Evolutionary conservation across 2,113 vertebrate species (phyloP), one percentile per base, ranked within the genome.

Genomic region (Lonchura striata): DNA sequence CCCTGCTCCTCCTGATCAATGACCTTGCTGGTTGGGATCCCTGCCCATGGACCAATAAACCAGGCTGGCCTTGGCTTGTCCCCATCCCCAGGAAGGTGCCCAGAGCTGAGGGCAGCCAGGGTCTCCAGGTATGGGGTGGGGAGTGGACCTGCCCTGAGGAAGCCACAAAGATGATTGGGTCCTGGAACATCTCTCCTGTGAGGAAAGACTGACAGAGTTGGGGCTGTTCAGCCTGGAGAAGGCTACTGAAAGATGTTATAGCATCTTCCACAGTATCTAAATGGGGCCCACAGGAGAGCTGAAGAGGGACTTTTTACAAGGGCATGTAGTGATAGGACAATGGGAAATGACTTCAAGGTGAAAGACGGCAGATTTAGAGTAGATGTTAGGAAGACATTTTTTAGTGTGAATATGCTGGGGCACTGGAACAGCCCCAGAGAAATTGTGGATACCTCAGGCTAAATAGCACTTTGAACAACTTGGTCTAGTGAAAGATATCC

Each of bases 21-120:
- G 28, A n/a, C 57, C 53, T 59, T 1, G 0, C 5, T 66, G 47
- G 10, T 25, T 70, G 19, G 31, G 27, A 53, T 30, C 21, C 13
- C 21, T 49, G 41, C 27, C 31, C n/a, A 23, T 7, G 13, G n/a
- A 30, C 15, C 54, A 41, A 7, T 17, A 60, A 74, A 31, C 21
- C 15, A 3, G 13, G 24, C 27, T 46, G 35, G 25, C 10, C 28
- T 75, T 50, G 60, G 15, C 30, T 31, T 15, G 21, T 19, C 4
- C 15, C 31, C 13, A 8, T 37, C 7, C 15, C 13, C 24, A 33
- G 28, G 9, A 33, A 39, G 6, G 19, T 57, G 50, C 11, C 4
- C 2, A 9, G 24, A 12, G 2, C 44, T 37, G 37, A 39, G n/a
- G 19, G 23, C 25, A 93, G 33, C 39, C 31, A 0, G 0, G 19